Percentiles rank a stretch among this genome's conserved stretches.
phyloP scores from a whole-genome alignment of 2,888 invertebrate species.

The Eustalomyia histrio region DNA sequence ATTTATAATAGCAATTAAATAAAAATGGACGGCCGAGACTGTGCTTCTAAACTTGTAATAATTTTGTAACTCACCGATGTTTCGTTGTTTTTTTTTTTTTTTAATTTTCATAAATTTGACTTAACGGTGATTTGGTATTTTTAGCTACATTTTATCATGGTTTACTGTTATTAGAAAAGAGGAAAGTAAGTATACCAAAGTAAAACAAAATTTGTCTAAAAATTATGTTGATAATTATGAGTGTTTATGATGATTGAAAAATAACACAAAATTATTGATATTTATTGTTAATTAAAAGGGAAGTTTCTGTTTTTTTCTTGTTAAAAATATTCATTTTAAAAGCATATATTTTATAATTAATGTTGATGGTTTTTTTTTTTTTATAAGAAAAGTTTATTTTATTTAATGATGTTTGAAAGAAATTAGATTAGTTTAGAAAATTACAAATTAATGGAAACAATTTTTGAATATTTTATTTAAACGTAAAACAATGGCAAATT shows the following conservation, averaged over 20 bases:
- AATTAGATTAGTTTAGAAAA: conserved; percentile 55
- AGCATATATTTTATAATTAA: conserved; percentile 51
- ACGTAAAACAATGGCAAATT: too few relatives aligned
- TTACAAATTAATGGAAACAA: conserved; percentile 11
- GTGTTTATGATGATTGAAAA: conserved; percentile 69
- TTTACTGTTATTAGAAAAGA: conserved; percentile 6
- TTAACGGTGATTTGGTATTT: conserved; percentile 60
- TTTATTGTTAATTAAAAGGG: conserved; percentile 66
- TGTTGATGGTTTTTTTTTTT: conserved; percentile 31
- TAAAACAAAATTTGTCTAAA: conserved; percentile 25
- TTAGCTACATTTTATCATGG: conserved; percentile 23
- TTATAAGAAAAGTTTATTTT: conserved; percentile 20
- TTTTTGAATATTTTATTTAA: neutral
- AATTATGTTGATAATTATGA: conserved; percentile 65
- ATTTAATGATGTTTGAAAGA: conserved; percentile 49
- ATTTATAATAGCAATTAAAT: conserved; percentile 64
- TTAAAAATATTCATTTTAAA: neutral
- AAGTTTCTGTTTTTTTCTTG: conserved; percentile 56
- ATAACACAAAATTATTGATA: conserved; percentile 64
- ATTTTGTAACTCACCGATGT: neutral
- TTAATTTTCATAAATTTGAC: conserved; percentile 66
- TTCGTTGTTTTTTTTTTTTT: conserved; percentile 31
- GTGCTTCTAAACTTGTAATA: neutral
- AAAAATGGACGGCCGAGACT: conserved; percentile 41
- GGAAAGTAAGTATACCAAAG: neutral